Conservation (phyloP, 2,797 vertebrate genomes). For the Micropoecilia bifurca region DNA sequence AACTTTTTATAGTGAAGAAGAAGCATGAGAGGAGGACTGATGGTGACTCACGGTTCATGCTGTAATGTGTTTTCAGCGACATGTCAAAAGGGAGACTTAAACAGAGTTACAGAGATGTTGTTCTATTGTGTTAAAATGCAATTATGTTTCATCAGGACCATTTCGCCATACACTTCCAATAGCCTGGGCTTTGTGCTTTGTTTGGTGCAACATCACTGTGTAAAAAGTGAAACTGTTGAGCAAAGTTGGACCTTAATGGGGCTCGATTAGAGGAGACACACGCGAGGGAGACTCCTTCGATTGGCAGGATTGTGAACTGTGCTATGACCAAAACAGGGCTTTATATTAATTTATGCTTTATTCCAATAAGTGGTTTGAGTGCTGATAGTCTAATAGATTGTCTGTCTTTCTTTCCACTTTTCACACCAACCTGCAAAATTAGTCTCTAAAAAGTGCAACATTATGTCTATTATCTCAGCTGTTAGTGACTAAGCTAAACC, state of each 20-base stretch:
- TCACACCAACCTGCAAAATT: not conserved
- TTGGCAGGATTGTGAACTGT: constrained; percentile 45
- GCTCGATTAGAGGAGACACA: constrained; percentile 52
- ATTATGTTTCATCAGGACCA: constrained; percentile 77
- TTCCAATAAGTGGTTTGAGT: not conserved
- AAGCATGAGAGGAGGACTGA: constrained; percentile 71
- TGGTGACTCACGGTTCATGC: constrained; percentile 67
- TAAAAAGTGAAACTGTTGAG: constrained; percentile 42
- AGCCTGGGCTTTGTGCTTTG: constrained; percentile 48
- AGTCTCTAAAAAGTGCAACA: not conserved
- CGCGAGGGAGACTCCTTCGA: constrained; percentile 44
- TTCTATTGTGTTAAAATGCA: constrained; percentile 80
- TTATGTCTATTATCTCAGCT: not conserved
- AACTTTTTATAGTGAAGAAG: constrained; percentile 69
- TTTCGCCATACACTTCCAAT: constrained; percentile 63
- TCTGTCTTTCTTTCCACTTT: not conserved
- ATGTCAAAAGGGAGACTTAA: constrained; percentile 80
- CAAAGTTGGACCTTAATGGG: constrained; percentile 46
- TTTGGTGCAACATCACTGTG: constrained; percentile 41
- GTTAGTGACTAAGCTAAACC: not conserved
- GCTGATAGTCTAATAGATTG: not conserved
- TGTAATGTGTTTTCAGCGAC: constrained; percentile 79
- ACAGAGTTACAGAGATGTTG: constrained; percentile 80
- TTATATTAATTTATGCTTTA: constrained; percentile 7
- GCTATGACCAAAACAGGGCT: constrained; percentile 56